These are phyloP conservation scores for Beroe forskalii DNA, from an alignment of 37 sponge, comb jelly and placozoan species.

Conservation along the genomic window DNA sequence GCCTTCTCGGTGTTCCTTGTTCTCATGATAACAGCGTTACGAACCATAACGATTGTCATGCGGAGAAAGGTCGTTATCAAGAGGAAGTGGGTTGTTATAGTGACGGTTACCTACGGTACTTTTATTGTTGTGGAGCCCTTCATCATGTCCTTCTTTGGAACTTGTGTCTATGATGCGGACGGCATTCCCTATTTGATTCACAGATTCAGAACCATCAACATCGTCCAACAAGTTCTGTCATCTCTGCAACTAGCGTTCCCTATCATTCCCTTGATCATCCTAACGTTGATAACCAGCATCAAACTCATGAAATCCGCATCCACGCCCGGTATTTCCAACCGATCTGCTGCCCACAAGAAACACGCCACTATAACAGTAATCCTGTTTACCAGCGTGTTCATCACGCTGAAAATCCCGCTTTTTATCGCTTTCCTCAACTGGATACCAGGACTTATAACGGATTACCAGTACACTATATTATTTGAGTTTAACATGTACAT, in stretches of 20 bases:
- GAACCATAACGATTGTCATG: neutral
- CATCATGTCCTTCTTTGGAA: neutral
- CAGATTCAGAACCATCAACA: neutral
- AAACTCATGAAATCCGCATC: neutral
- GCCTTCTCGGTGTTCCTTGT: neutral
- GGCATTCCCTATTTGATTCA: neutral
- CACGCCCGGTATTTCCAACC: neutral
- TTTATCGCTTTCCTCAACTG: neutral
- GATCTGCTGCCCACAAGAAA: neutral
- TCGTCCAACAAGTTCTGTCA: neutral
- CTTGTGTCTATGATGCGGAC: neutral
- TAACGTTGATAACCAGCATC: neutral
- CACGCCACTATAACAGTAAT: neutral
- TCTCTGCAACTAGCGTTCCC: neutral
- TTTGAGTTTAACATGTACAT: too few species aligned
- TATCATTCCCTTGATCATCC: neutral
- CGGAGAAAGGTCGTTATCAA: neutral
- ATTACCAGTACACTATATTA: too few species aligned
- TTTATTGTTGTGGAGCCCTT: neutral
- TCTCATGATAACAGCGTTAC: neutral
- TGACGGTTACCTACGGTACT: neutral
- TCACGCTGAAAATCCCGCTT: neutral
- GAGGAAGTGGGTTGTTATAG: neutral
- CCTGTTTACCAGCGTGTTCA: neutral
- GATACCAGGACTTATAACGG: neutral